Percentiles rank a stretch among this genome's conserved stretches.
Evolutionary conservation across 2,797 vertebrate species (phyloP).

Genomic region (Rhinoraja longicauda): DNA sequence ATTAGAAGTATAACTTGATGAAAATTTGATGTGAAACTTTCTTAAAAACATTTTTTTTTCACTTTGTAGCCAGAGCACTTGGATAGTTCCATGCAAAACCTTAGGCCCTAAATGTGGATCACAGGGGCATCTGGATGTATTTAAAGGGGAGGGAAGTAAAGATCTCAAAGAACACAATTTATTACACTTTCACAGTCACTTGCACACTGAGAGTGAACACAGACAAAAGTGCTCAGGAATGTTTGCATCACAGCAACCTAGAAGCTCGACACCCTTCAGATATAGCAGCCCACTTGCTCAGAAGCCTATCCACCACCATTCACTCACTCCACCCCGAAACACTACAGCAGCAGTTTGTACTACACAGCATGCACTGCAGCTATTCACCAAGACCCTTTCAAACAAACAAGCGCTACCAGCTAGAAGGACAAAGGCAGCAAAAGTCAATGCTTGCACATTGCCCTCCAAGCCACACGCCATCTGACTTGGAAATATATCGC

Average conservation of each 20-base stretch:
- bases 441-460: too few relatives aligned
- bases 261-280: too few relatives aligned
- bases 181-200: background rate
- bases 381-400: too few relatives aligned
- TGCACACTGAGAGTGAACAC: background rate
- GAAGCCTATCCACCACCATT: too few relatives aligned
- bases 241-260: background rate
- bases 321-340: too few relatives aligned
- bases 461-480: too few relatives aligned
- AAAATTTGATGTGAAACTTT: background rate
- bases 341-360: too few relatives aligned
- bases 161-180: background rate
- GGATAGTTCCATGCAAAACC: background rate
- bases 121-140: background rate
- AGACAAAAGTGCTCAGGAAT: background rate
- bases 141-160: background rate
- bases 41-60: background rate
- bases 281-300: too few relatives aligned
- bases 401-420: too few relatives aligned
- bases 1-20: background rate
- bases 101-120: background rate
- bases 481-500: too few relatives aligned
- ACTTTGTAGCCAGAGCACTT: background rate
- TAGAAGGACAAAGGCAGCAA: too few relatives aligned
- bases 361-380: too few relatives aligned